Conservation (phyloP, 2,113 vertebrate genomes). For the Regulus satrapa region DNA sequence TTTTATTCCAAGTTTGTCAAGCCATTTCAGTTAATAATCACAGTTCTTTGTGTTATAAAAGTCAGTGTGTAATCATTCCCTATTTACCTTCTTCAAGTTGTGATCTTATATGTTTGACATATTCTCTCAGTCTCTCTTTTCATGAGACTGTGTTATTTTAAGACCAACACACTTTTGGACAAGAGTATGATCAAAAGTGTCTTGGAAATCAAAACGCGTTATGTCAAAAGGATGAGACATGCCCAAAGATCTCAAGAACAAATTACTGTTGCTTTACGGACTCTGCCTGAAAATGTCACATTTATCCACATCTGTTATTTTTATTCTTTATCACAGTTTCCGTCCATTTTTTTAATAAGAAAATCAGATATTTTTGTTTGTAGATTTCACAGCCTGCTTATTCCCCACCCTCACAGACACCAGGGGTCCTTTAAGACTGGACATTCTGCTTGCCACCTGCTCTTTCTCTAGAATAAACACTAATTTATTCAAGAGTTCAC, state of each 20-base stretch:
- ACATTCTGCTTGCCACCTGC: background rate
- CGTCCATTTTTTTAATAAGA: background rate
- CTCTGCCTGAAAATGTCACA: background rate
- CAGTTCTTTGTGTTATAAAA: background rate
- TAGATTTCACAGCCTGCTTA: background rate
- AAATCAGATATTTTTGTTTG: background rate
- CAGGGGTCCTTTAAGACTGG: background rate
- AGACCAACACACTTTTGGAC: background rate
- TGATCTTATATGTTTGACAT: background rate
- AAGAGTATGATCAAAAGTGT: background rate
- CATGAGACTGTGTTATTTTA: background rate
- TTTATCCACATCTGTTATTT: background rate
- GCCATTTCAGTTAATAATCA: background rate
- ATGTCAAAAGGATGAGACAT: background rate
- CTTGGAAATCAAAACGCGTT: background rate
- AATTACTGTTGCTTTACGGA: background rate
- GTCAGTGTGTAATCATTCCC: background rate
- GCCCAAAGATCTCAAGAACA: background rate
- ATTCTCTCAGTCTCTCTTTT: background rate
- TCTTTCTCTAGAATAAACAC: background rate
- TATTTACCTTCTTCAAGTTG: background rate
- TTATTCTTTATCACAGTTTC: background rate
- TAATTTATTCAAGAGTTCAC: background rate
- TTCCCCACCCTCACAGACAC: fast-evolving
- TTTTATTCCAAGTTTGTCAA: background rate